Percentiles rank a stretch among this genome's conserved stretches.
Evolutionary conservation across 2,113 vertebrate genomes (phyloP).

Genomic region (Ancistrus triradiatus): DNA sequence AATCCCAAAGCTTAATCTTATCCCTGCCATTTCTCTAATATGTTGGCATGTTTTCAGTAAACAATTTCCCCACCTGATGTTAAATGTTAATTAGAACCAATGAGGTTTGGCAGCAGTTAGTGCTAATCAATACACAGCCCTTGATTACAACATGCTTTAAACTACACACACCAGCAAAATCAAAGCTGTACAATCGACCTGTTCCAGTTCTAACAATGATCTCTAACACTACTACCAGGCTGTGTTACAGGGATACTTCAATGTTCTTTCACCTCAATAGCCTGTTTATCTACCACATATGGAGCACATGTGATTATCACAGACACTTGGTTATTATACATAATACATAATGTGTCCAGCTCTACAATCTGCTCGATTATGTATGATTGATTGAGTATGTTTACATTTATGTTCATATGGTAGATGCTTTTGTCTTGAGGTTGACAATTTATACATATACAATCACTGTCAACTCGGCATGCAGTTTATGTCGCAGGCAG

Average conservation of each 20-base stretch:
- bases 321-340: too few species aligned
- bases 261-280: too few species aligned
- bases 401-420: too few species aligned
- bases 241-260: not conserved
- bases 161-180: constrained; percentile 26
- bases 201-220: not conserved
- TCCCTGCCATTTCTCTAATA: constrained; percentile 11
- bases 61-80: constrained; percentile 32
- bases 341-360: too few species aligned
- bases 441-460: constrained; percentile 3
- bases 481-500: too few species aligned
- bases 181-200: constrained; percentile 6
- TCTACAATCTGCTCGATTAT: too few species aligned
- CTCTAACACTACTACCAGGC: not conserved
- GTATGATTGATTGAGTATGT: too few species aligned
- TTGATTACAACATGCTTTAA: constrained; percentile 31
- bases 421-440: too few species aligned
- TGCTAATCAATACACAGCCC: constrained; percentile 37
- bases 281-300: not conserved
- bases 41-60: constrained; percentile 21
- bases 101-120: constrained; percentile 32
- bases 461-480: too few species aligned
- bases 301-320: too few species aligned
- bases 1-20: constrained; percentile 5
- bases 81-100: constrained; percentile 35